These are phyloP conservation scores for Tricholauxania praeusta DNA, from an alignment of 2,888 invertebrate genomes.

Conservation along the genomic window DNA sequence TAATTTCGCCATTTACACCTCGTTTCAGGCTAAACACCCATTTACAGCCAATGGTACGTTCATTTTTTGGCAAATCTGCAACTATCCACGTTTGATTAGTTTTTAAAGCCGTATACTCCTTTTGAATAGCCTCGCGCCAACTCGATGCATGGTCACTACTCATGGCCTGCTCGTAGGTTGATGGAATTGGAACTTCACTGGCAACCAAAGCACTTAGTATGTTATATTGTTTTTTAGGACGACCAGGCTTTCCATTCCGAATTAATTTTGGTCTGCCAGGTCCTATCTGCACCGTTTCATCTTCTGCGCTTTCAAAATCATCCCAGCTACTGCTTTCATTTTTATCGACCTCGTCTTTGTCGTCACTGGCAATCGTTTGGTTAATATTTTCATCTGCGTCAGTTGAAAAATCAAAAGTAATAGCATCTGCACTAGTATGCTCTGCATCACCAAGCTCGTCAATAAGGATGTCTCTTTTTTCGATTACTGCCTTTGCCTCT, in stretches of 20 bases:
- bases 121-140: constrained; percentile 44
- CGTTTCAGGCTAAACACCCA: constrained; percentile 44
- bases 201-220: constrained; percentile 15
- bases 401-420: too few relatives aligned
- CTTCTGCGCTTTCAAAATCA: too few relatives aligned
- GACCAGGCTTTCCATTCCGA: constrained; percentile 36
- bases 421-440: too few relatives aligned
- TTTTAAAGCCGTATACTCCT: constrained; percentile 41
- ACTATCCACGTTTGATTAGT: constrained; percentile 44
- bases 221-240: constrained; percentile 40
- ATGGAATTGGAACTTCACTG: constrained; percentile 35
- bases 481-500: too few relatives aligned
- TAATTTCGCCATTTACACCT: constrained; percentile 38
- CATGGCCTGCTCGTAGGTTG: constrained; percentile 38
- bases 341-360: too few relatives aligned
- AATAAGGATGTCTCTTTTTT: too few relatives aligned
- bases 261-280: constrained; percentile 24
- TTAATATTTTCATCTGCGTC: too few relatives aligned
- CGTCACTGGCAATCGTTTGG: too few relatives aligned
- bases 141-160: constrained; percentile 30
- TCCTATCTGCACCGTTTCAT: not conserved
- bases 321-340: too few relatives aligned
- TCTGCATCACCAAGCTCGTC: too few relatives aligned
- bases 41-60: constrained; percentile 40
- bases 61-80: constrained; percentile 40